These are phyloP conservation scores for Percopsis omiscomaycus DNA, from an alignment of 2,797 vertebrate species.

Conservation along the genomic window DNA sequence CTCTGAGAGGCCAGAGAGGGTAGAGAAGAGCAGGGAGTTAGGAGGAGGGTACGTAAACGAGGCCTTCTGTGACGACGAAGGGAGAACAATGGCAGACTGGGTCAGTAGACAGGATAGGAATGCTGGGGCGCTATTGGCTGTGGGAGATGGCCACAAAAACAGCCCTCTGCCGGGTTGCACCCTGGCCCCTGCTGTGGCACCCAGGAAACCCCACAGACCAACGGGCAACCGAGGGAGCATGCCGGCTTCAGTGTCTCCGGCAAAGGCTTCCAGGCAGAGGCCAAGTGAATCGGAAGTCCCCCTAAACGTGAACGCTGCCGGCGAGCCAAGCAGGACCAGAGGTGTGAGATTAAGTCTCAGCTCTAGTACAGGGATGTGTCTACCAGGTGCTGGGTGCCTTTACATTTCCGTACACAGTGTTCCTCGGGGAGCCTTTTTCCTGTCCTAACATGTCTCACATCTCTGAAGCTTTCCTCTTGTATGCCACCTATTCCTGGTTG, in stretches of 20 bases:
- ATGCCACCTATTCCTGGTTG: conserved; percentile 3
- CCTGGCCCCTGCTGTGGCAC: conserved; percentile 40
- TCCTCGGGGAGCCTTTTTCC: conserved; percentile 25
- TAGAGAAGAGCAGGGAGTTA: conserved; percentile 11
- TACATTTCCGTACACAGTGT: conserved; percentile 42
- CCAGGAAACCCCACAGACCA: conserved; percentile 44
- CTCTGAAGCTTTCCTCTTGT: conserved; percentile 18
- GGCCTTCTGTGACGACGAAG: conserved; percentile 81
- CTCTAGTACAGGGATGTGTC: conserved; percentile 49
- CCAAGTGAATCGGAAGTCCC: conserved; percentile 65
- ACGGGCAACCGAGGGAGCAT: conserved; percentile 40
- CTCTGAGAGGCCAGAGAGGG: conserved; percentile 44
- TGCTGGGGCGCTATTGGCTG: conserved; percentile 11
- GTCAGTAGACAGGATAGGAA: conserved; percentile 41
- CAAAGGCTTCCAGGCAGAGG: conserved; percentile 52
- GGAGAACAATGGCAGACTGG: conserved; percentile 33
- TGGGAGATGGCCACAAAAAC: conserved; percentile 46
- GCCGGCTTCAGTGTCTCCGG: conserved; percentile 29
- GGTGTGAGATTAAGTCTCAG: conserved; percentile 82
- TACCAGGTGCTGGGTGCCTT: conserved; percentile 56
- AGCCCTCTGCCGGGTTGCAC: conserved; percentile 29
- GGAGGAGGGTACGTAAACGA: conserved; percentile 77
- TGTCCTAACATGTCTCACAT: conserved; percentile 45
- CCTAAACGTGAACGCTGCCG: conserved; percentile 50
- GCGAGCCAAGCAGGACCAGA: conserved; percentile 72